Conservation (phyloP, 2,113 vertebrate genomes). For the Ginglymostoma cirratum region DNA sequence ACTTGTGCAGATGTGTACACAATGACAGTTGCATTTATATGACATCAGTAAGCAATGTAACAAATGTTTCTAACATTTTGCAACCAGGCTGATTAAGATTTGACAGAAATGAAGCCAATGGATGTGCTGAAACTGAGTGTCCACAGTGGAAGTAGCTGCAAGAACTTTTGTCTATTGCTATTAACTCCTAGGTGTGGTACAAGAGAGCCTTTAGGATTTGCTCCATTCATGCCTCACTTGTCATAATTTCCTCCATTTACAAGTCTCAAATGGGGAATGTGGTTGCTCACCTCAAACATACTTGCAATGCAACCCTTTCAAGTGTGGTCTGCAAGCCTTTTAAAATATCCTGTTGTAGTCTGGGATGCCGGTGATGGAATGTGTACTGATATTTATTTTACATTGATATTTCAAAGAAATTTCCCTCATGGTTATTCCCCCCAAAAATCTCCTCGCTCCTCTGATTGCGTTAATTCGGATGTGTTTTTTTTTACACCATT, state of each 20-base stretch:
- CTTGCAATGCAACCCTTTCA: neutral
- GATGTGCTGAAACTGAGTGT: neutral
- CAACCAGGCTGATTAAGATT: neutral
- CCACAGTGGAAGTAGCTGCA: neutral
- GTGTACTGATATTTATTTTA: slow-evolving; percentile 2
- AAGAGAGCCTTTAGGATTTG: neutral
- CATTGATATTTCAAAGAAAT: neutral
- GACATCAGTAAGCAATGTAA: neutral
- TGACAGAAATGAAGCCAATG: neutral
- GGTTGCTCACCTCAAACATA: neutral
- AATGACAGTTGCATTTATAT: neutral
- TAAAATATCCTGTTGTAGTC: neutral
- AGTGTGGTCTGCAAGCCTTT: neutral
- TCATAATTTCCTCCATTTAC: neutral
- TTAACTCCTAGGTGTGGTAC: neutral
- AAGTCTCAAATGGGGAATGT: neutral
- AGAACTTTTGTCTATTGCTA: neutral
- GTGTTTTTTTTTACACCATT: neutral
- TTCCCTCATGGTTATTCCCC: neutral
- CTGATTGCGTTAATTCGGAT: neutral
- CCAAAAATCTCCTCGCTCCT: neutral
- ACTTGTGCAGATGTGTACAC: neutral
- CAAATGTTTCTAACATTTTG: neutral
- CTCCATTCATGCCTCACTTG: neutral
- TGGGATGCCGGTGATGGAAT: neutral